Base-by-base conservation (phyloP, 1,140 invertebrate genomes). In the Polyergus mexicanus region DNA sequence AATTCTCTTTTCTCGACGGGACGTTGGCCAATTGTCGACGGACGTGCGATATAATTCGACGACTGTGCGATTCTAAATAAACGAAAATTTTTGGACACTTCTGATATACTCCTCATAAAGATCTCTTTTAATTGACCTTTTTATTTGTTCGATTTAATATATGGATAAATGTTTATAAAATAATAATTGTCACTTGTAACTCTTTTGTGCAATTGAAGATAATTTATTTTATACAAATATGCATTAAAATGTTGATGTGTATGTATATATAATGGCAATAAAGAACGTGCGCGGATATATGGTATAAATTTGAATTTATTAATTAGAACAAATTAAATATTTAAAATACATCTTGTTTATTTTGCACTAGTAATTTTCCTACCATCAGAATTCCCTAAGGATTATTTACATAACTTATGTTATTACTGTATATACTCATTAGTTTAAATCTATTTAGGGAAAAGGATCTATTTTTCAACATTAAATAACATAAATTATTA, bases 251-350 rank as follows among this genome's bases (percentile, higher is more conserved):
- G 8, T 19, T 16, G 0, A 38, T 66, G 10, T 38, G 13, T 38
- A 10, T 38, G 13, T 38, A 10, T 25, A 25, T 51, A 51, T 38
- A 38, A 51, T 41, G 10, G 16, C 19, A 56, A 41, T 19, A 8
- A 41, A 5, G n/a, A 44, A 38, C n/a, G 13, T 3, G 11, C 44
- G 35, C 35, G 4, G 25, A n/a, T 5, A 76, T 76, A 19, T n/a
- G n/a, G n/a, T n/a, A n/a, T 11, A 63, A 60, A 44, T 77, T 66
- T 66, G 13, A 44, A 60, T 74, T 35, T n/a, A 72, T 58, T 41
- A 38, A 75, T 25, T 60, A 51, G 32, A 60, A 75, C 2, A 38
- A 74, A 74, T 58, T 41, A 41, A 56, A 38, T 22, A 38, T 60
- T 28, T 16, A 62, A 25, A 25, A 66, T 66, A 16, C 16, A 63